phyloP scores from a whole-genome alignment of 1,140 invertebrate species.

The Bombus waltoni region DNA sequence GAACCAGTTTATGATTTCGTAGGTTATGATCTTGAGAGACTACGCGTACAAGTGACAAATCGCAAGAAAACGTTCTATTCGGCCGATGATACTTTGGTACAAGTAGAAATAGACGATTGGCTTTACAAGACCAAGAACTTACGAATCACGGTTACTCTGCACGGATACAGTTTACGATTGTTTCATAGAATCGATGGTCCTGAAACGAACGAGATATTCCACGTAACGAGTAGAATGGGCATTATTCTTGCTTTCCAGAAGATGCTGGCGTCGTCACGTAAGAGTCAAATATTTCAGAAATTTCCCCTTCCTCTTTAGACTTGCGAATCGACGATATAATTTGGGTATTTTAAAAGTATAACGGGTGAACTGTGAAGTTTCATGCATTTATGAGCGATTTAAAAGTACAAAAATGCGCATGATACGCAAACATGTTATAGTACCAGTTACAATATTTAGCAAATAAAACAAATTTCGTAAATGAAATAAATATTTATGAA shows the following conservation, averaged over 20 bases:
- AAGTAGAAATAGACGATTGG: slow-evolving; percentile 77
- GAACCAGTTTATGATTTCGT: slow-evolving; percentile 62
- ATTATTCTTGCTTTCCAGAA: slow-evolving; percentile 69
- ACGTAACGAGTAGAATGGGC: slow-evolving; percentile 66
- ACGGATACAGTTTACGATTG: slow-evolving; percentile 65
- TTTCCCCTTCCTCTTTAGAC: too few species aligned
- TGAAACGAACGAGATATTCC: slow-evolving; percentile 72
- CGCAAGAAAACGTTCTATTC: slow-evolving; percentile 79
- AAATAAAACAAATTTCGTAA: too few species aligned
- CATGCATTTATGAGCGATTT: too few species aligned
- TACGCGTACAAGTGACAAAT: slow-evolving; percentile 82
- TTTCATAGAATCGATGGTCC: slow-evolving; percentile 70
- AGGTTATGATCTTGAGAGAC: slow-evolving; percentile 80
- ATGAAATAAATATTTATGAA: too few species aligned
- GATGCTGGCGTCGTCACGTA: neutral
- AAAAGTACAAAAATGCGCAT: too few species aligned
- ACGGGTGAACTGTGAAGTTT: too few species aligned
- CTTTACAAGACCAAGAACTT: slow-evolving; percentile 78
- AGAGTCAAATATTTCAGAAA: neutral
- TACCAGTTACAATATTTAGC: too few species aligned
- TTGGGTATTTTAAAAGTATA: too few species aligned
- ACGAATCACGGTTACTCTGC: slow-evolving; percentile 76
- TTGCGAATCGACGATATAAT: too few species aligned
- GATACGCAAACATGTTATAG: too few species aligned
- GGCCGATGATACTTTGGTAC: slow-evolving; percentile 79